These are phyloP conservation scores for Pseudoips prasinana DNA, from an alignment of 2,888 invertebrate species.

Conservation along the genomic window DNA sequence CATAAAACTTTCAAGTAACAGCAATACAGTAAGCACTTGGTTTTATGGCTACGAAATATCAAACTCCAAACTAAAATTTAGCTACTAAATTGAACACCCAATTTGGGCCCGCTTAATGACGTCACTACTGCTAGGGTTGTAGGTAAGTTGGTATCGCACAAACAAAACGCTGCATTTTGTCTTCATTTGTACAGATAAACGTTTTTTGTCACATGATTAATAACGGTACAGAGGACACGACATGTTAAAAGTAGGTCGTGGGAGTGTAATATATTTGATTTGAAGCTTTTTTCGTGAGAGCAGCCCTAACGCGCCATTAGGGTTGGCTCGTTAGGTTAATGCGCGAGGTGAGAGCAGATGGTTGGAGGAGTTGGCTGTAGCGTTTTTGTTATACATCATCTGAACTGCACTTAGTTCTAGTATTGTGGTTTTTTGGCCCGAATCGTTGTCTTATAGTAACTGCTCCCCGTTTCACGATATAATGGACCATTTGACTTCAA, in stretches of 20 bases:
- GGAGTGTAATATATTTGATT: constrained; percentile 69
- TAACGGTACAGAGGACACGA: constrained; percentile 52
- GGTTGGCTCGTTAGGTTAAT: constrained; percentile 77
- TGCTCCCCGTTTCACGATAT: constrained; percentile 24
- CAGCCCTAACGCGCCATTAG: constrained; percentile 73
- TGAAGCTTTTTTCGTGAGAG: constrained; percentile 59
- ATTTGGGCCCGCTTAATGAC: constrained; percentile 32
- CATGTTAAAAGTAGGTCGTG: constrained; percentile 63
- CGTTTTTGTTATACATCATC: constrained; percentile 73
- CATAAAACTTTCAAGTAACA: not conserved
- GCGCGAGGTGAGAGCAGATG: constrained; percentile 74
- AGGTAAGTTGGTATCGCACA: constrained; percentile 22
- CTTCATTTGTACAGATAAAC: constrained; percentile 59
- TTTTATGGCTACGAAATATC: constrained; percentile 27
- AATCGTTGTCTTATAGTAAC: constrained; percentile 32
- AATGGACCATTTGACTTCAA: constrained; percentile 23
- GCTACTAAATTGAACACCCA: constrained; percentile 24
- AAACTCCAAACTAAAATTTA: constrained; percentile 24
- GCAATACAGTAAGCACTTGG: constrained; percentile 25
- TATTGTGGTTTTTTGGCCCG: constrained; percentile 42
- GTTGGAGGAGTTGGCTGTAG: constrained; percentile 46
- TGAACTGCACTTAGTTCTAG: constrained; percentile 54
- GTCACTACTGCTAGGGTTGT: constrained; percentile 34
- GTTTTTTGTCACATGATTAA: constrained; percentile 65
- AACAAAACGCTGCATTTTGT: constrained; percentile 43